Evolutionary conservation across 2,797 vertebrate species (phyloP).

Genomic region (Bucorvus abyssinicus): DNA sequence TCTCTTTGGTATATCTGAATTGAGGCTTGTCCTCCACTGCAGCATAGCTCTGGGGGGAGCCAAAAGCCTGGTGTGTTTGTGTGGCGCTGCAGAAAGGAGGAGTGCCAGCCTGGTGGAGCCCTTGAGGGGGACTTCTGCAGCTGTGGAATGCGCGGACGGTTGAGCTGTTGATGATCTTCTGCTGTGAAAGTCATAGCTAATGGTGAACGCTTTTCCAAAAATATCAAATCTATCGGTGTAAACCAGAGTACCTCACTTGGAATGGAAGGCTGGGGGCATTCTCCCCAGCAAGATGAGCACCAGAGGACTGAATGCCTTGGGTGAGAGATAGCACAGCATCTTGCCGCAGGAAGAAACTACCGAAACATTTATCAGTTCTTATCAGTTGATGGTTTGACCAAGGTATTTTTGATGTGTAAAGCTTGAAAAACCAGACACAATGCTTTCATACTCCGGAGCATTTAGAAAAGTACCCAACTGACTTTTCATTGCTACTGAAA

Average conservation of each 20-base stretch:
- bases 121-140: not conserved
- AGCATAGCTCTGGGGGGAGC: not conserved
- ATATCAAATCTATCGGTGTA: not conserved
- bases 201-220: not conserved
- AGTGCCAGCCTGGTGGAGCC: rapidly evolving
- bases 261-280: not conserved
- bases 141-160: not conserved
- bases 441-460: constrained; percentile 1
- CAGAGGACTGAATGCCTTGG: not conserved
- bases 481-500: constrained; percentile 48
- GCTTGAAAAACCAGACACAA: not conserved
- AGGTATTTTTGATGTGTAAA: not conserved
- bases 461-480: constrained; percentile 13
- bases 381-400: not conserved
- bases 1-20: not conserved
- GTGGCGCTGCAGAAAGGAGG: not conserved
- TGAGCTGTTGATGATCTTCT: not conserved
- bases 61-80: not conserved
- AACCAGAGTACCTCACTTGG: constrained; percentile 29
- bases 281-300: not conserved
- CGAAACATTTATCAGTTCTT: not conserved
- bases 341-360: not conserved
- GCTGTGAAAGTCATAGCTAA: not conserved
- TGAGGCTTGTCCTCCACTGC: not conserved
- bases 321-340: not conserved